Percentiles rank a stretch among this genome's conserved stretches.
Conservation (phyloP, 2,113 vertebrate genomes). For the Oxyruncus cristatus region DNA sequence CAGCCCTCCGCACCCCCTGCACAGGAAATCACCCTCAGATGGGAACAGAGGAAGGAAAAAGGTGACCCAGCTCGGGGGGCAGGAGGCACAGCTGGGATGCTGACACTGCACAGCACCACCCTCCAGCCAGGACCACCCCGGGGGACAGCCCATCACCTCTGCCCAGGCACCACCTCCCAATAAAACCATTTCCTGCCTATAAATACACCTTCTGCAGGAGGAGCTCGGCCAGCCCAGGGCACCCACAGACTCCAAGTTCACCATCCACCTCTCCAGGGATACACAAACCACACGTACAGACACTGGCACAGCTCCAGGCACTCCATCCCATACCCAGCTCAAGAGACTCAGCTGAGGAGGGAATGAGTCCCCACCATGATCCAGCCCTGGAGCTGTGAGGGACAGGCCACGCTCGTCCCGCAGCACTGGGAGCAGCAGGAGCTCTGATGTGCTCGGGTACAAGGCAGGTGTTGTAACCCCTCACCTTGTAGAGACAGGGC, state of each 20-base stretch:
- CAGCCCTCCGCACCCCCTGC: background rate
- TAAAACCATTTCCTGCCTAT: accelerated
- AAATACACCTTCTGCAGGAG: background rate
- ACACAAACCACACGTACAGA: accelerated
- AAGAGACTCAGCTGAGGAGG: background rate
- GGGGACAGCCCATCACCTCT: accelerated
- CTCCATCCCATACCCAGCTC: background rate
- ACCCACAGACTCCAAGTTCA: background rate
- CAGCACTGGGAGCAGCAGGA: background rate
- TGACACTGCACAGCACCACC: accelerated
- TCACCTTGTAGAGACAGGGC: background rate
- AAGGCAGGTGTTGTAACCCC: accelerated
- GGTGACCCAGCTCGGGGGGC: accelerated
- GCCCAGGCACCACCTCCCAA: accelerated
- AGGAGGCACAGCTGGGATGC: background rate
- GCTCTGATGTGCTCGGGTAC: background rate
- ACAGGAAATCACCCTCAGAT: background rate
- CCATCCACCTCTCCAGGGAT: background rate
- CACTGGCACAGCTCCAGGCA: accelerated
- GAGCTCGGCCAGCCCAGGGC: accelerated
- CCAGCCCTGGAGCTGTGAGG: background rate
- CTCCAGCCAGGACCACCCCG: accelerated
- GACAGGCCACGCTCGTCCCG: background rate
- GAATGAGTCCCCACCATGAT: accelerated
- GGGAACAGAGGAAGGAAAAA: background rate